Conservation (phyloP, 2,113 vertebrate genomes). For the Romanogobio albipinnatus region DNA sequence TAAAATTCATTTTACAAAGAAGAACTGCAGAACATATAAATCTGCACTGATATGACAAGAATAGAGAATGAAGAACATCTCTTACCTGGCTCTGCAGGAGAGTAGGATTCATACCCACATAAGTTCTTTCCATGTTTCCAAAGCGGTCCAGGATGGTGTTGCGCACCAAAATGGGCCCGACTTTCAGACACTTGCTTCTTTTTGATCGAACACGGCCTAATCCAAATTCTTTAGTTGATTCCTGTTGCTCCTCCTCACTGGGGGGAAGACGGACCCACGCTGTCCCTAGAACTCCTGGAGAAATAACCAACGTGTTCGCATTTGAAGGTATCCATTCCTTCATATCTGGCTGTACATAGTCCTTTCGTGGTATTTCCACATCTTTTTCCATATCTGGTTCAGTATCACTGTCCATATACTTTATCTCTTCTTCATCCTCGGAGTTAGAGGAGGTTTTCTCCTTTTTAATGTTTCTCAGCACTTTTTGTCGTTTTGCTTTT, state of each 20-base stretch:
- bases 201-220: neutral
- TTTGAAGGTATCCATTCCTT: conserved; percentile 81
- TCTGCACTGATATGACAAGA: neutral
- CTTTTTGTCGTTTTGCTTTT: conserved; percentile 28
- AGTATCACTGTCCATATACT: conserved; percentile 64
- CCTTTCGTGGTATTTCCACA: neutral
- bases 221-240: neutral
- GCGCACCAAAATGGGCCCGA: neutral
- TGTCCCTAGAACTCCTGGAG: neutral
- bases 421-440: conserved; percentile 49
- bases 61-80: neutral
- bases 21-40: neutral
- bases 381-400: conserved; percentile 45
- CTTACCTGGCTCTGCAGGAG: conserved; percentile 45
- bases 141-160: conserved; percentile 61
- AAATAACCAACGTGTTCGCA: neutral
- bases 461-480: conserved; percentile 14
- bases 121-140: conserved; percentile 44
- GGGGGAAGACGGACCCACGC: conserved; percentile 21
- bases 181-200: accelerated
- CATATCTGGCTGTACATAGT: conserved; percentile 65
- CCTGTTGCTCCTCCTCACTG: neutral
- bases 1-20: conserved; percentile 4
- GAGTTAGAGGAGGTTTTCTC: neutral
- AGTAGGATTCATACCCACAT: conserved; percentile 45